These are phyloP conservation scores for Scaptomyza graminum DNA, from an alignment of 1,140 invertebrate genomes.

Conservation along the genomic window DNA sequence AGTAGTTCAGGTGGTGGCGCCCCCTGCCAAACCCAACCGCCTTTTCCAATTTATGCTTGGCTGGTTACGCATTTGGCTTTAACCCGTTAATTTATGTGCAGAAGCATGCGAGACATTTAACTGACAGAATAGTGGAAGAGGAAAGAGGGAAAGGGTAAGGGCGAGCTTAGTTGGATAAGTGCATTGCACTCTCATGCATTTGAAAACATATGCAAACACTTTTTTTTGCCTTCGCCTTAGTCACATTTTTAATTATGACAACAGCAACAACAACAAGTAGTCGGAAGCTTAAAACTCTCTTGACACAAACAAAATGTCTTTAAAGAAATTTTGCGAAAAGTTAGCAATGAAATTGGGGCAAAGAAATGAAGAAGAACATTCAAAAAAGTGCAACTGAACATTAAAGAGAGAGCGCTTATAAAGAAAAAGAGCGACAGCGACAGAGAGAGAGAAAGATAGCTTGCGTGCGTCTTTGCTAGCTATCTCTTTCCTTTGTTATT, in stretches of 20 bases:
- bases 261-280: not conserved
- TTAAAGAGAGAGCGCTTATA: constrained; percentile 2
- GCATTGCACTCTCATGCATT: constrained; percentile 35
- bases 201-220: constrained; percentile 36
- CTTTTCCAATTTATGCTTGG: constrained; percentile 52
- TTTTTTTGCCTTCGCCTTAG: not conserved
- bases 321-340: constrained; percentile 32
- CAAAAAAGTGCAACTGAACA: not conserved
- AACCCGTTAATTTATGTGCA: constrained; percentile 77
- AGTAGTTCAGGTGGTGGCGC: constrained; percentile 21
- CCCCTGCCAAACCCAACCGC: not conserved
- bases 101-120: constrained; percentile 50
- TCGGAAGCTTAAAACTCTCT: constrained; percentile 3
- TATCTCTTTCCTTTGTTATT: constrained; percentile 76
- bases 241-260: constrained; percentile 26
- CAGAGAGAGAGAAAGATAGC: constrained; percentile 7
- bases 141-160: not conserved
- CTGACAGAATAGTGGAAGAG: constrained; percentile 6
- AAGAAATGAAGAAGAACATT: not conserved
- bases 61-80: constrained; percentile 64
- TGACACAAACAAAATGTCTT: constrained; percentile 21
- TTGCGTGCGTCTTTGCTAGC: not conserved
- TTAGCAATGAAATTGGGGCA: constrained; percentile 45
- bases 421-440: not conserved
- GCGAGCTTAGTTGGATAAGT: not conserved